Evolutionary conservation across 1,140 invertebrate species (phyloP), one percentile per base, ranked within the genome.

Genomic region (Drosophila saltans): DNA sequence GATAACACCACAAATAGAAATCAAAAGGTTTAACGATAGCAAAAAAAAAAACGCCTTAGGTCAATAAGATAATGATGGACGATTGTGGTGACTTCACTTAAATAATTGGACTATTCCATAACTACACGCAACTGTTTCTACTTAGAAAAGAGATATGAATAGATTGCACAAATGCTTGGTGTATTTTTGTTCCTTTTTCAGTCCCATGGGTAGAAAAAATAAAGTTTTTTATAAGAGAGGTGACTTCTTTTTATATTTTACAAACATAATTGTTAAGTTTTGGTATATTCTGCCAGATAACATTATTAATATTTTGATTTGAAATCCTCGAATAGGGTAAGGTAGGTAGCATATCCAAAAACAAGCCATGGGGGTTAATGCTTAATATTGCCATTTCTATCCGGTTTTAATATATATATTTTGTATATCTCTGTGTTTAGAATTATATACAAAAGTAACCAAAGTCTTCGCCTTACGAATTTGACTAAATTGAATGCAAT

Each of bases 401-500:
- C 7, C 10, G 21, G 24, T 26, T 52, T 52, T 26, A 52, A 24
- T 24, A 9, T 6, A 52, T 26, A 26, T 26, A 3, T 1, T 36
- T 36, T 36, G 33, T 52, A 24, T 26, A 52, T n/a, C 21, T 36
- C 33, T 36, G 45, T 21, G 16, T 26, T 52, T 24, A 52, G 21
- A 52, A 26, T 52, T 52, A 52, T 52, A 52, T 52, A 52, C 45
- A 26, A 52, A 52, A 52, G 21, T 26, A 52, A 52, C 1, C 45
- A 4, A 52, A 52, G 1, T 52, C 21, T 48, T 6, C 45, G 45
- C 21, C 8, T 9, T 52, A 52, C 10, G 45, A 26, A 52, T 39
- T 59, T 59, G 36, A 40, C 57, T 59, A 41, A 40, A 21, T 61
- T 61, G 24, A 45, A 62, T 43, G 40, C 36, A 45, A 43, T 62